These are phyloP conservation scores for Pseudomyrmex dendroicus DNA, from an alignment of 1,140 invertebrate species.

Conservation along the genomic window DNA sequence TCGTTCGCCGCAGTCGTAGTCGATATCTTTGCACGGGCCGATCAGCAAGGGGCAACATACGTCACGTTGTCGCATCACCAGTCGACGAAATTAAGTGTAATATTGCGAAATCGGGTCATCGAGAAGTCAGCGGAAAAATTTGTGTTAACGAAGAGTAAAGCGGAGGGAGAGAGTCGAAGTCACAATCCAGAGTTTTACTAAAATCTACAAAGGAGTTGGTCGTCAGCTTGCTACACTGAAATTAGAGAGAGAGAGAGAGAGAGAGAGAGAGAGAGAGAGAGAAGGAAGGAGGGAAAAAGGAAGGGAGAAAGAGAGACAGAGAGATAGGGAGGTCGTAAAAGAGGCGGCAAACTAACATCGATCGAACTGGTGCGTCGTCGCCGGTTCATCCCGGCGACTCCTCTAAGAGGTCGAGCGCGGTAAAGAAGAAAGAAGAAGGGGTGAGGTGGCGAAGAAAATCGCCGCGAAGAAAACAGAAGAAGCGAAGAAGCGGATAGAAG, in stretches of 20 bases:
- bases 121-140: neutral
- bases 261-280: conserved; percentile 18
- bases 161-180: neutral
- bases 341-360: conserved; percentile 74
- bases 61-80: conserved; percentile 9
- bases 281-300: no score
- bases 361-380: conserved; percentile 72
- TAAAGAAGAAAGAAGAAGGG: conserved; percentile 23
- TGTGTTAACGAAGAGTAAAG: no score
- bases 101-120: neutral
- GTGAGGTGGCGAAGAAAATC: conserved; percentile 17
- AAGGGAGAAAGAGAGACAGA: no score
- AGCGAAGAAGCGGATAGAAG: conserved; percentile 25
- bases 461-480: conserved; percentile 35
- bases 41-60: conserved; percentile 60
- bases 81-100: conserved; percentile 19
- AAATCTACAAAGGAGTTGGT: neutral
- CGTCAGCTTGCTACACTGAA: conserved; percentile 12
- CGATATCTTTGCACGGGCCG: conserved; percentile 78
- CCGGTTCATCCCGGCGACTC: conserved; percentile 72
- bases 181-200: no score
- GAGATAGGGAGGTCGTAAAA: conserved; percentile 60
- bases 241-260: conserved; percentile 28
- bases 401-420: conserved; percentile 68
- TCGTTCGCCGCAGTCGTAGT: conserved; percentile 77